Base-by-base conservation (phyloP, 1,140 invertebrate species). In the Chymomyza costata region DNA sequence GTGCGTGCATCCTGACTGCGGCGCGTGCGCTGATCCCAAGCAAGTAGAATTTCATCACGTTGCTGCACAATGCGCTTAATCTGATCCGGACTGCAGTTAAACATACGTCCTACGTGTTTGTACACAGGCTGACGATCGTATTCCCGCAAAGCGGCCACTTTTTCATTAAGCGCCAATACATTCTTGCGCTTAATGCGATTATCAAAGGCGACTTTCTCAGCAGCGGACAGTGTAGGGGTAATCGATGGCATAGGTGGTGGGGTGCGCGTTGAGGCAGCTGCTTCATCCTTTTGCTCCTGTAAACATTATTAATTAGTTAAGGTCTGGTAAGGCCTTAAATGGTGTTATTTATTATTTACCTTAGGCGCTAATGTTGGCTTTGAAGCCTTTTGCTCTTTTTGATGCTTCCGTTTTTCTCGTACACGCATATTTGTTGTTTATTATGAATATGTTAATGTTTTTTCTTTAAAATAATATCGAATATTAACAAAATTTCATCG, bases 111-210 rank as follows among this genome's bases (percentile, higher is more conserved):
- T 14, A 84, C 70, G 45, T 80, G 82, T 38, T 84, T 84, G 41
- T 84, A 84, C 1, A 84, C 73, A 1, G 82, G 82, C 35, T 63
- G 53, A 0, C 65, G 70, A 48, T 84, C 82, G 35, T 84, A 84
- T 37, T 84, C 78, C 11, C 82, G 57, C 35, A 84, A 28, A 1
- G 82, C 82, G 0, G 82, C 82, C 15, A 84, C 82, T 35, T 84
- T 84, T 13, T 84, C 82, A 28, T 84, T 84, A 0, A 84, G 47
- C 0, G 82, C 82, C 32, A 84, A 40, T 5, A 84, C 82, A 63
- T 84, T 84, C 38, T 84, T 84, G 0, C 82, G 82, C 38, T 84
- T 84, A 31, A 84, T 84, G 34, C 82, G 82, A 52, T 82, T 84
- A 11, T 84, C 82, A 15, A 82, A 84, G 14, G 73, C 59, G 7